Base-by-base conservation (phyloP, 2,113 vertebrate species). In the Chaenogobius annularis region DNA sequence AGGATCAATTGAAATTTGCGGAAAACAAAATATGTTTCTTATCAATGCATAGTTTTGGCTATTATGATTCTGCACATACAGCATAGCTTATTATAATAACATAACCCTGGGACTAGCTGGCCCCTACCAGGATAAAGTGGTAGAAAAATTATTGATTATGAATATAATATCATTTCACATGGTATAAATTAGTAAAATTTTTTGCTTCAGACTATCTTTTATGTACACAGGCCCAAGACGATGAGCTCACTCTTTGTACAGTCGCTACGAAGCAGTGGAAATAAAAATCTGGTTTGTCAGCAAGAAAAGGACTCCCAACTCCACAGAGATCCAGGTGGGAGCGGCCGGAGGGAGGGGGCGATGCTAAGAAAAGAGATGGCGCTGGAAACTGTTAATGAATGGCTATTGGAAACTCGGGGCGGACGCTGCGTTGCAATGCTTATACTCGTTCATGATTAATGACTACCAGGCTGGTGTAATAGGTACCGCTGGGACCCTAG, bases 341-440 rank as follows among this genome's bases (percentile, higher is more conserved):
- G 80, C 73, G 79, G 71, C 69, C 78, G 59, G 74, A 74, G 71
- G 79, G 79, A 62, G 81, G 83, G 84, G 82, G 79, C 67, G 80
- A 76, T 76, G 85, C 88, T 89, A 88, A 88, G 88, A 87, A 90
- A 90, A 91, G 90, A 90, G 86, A 82, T 79, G 77, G 83, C 17
- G 72, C 65, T 81, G 88, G 89, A 88, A 90, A 85, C 85, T 83
- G 87, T 89, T 92, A 93, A 93, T 93, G 92, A 93, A 93, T 91
- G 89, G 87, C 86, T 89, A 89, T 89, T 88, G 89, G 89, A 90
- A 90, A 87, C 80, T 85, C 88, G 74, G 81, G 78, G 84, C 82
- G 73, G 83, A 89, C 61, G 52, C 75, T 74, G 86, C 66, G 82
- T 88, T 89, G 88, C 84, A 90, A 91, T 91, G 88, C 89, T 90